Evolutionary conservation across 2,888 invertebrate genomes (phyloP).

Genomic region (Luperina nickerlii): DNA sequence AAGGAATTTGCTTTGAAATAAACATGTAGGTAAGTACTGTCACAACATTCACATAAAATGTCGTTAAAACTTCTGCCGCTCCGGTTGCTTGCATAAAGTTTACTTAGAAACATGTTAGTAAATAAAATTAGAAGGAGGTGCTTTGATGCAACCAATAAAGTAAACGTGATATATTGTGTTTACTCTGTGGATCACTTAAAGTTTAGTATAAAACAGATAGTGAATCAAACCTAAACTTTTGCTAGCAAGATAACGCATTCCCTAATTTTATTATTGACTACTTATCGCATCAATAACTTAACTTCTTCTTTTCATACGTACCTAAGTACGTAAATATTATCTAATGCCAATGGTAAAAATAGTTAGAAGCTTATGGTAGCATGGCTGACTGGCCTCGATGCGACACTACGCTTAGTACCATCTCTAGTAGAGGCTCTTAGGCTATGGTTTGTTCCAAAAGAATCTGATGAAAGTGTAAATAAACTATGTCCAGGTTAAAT

Average conservation of each 20-base stretch:
- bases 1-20: slow-evolving; percentile 30
- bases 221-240: neutral
- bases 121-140: slow-evolving; percentile 47
- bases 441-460: neutral
- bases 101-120: slow-evolving; percentile 44
- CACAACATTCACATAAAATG: slow-evolving; percentile 41
- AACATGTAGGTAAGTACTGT: slow-evolving; percentile 12
- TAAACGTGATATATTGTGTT: slow-evolving; percentile 46
- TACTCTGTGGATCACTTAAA: slow-evolving; percentile 6
- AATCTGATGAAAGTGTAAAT: neutral
- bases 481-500: neutral
- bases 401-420: neutral
- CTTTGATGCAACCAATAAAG: slow-evolving; percentile 56
- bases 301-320: neutral
- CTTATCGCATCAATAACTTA: neutral
- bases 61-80: slow-evolving; percentile 50
- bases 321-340: neutral
- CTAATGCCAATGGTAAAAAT: neutral
- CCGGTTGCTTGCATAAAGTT: slow-evolving; percentile 46
- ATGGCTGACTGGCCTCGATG: too few relatives aligned
- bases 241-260: neutral
- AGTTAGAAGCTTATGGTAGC: neutral
- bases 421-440: neutral
- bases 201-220: neutral
- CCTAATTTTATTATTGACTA: neutral